Percentiles rank a stretch among this genome's conserved stretches.
Evolutionary conservation across 2,797 vertebrate species (phyloP).

Genomic region (Esox lucius): DNA sequence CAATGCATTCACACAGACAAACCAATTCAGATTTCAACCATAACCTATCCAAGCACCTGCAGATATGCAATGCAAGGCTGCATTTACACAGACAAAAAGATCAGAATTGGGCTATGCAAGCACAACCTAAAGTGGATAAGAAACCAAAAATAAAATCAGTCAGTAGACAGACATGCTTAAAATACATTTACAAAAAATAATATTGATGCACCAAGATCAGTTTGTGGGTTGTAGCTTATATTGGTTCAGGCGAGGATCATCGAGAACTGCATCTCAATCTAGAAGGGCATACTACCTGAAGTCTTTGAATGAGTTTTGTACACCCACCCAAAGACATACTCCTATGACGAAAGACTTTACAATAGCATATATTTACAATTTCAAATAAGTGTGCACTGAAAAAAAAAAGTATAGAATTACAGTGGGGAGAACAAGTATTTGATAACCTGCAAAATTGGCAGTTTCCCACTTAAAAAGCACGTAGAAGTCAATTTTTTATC

Average conservation of each 20-base stretch:
- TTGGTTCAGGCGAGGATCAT: slow-evolving; percentile 18
- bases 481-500: too few relatives aligned
- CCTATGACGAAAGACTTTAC: neutral
- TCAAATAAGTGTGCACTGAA: neutral
- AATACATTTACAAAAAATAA: neutral
- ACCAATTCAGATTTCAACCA: neutral
- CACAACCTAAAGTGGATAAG: neutral
- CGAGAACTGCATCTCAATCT: slow-evolving; percentile 3
- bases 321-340: neutral
- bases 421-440: too few relatives aligned
- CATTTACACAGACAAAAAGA: too few relatives aligned
- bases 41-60: neutral
- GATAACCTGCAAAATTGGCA: too few relatives aligned
- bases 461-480: too few relatives aligned
- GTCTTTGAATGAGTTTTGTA: slow-evolving; percentile 22
- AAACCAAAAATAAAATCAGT: neutral
- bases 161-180: neutral
- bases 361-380: neutral
- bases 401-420: neutral
- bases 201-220: neutral
- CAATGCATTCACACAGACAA: neutral
- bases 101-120: too few relatives aligned
- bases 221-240: slow-evolving; percentile 28
- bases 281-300: slow-evolving; percentile 1
- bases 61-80: neutral